Evolutionary conservation across 2,797 vertebrate species (phyloP).

Genomic region (Scleropages formosus): DNA sequence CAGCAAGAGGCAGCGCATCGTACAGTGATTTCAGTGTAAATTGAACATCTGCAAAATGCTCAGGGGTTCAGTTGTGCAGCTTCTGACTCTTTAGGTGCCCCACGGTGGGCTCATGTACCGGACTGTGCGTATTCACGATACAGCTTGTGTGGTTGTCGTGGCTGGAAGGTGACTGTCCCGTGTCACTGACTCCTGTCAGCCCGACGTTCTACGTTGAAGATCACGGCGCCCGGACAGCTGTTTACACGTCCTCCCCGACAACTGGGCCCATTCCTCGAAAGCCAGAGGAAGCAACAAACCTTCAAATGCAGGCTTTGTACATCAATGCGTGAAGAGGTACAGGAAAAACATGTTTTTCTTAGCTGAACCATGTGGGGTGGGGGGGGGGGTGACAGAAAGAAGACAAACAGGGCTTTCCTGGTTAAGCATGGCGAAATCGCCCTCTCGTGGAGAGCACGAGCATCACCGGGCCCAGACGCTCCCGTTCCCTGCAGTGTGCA

Average conservation of each 20-base stretch:
- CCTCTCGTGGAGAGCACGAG: conserved; percentile 15
- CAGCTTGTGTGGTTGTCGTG: not conserved
- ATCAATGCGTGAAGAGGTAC: not conserved
- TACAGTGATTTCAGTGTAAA: too few relatives aligned
- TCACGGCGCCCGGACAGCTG: not conserved
- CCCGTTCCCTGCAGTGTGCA: conserved; percentile 63
- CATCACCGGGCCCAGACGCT: not conserved
- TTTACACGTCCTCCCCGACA: not conserved
- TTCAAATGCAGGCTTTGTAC: conserved; percentile 14
- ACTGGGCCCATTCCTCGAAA: too few relatives aligned
- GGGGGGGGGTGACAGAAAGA: not conserved
- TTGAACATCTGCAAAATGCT: too few relatives aligned
- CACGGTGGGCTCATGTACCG: not conserved
- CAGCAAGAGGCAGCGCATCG: too few relatives aligned
- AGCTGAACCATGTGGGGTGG: not conserved
- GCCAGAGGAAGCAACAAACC: too few relatives aligned
- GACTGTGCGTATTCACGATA: not conserved
- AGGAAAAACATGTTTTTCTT: conserved; percentile 1
- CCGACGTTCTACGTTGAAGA: not conserved
- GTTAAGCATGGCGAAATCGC: conserved; percentile 13
- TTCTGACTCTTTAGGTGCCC: too few relatives aligned
- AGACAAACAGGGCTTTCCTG: not conserved
- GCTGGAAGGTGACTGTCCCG: not conserved
- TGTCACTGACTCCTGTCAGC: not conserved
- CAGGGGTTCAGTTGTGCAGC: too few relatives aligned